Evolutionary conservation across 2,113 vertebrate species (phyloP), one percentile per base, ranked within the genome.

Genomic region (Brienomyrus longianalis): DNA sequence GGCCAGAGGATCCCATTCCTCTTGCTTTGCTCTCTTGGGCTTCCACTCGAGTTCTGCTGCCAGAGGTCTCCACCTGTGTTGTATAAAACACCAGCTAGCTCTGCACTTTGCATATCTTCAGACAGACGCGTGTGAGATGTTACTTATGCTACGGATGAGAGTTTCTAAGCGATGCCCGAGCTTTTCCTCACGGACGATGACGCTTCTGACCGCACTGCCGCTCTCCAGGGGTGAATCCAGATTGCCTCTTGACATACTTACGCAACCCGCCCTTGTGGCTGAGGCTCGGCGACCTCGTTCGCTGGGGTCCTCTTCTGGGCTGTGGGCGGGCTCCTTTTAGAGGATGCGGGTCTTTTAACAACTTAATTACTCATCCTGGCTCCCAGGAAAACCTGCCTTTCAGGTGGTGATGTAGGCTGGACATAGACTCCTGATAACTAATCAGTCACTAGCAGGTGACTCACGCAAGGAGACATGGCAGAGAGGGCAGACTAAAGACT

Each of bases 381-480:
- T 51, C 51, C 88, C 54, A 83, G 90, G 83, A 88, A 88, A 88
- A 92, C 90, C 48, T 39, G 86, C 83, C 89, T 88, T 84, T 83
- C 45, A 90, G 90, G 90, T 86, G 62, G 43, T 56, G 10, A 43
- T 90, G 91, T 87, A 45, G 62, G 51, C 39, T 45, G 62, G 43
- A 88, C 88, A 85, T 84, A 45, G 62, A 43, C 88, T 88, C 23
- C 86, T 3, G 27, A 91, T 74, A 74, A 86, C 87, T 89, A 93
- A 93, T 92, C 90, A 83, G 91, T 92, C 91, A 91, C 90, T 91
- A 91, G 88, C 91, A 93, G 90, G 88, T 92, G 89, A 92, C 92
- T 91, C 90, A 86, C 88, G 88, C 90, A 91, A 92, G 90, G 90
- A 92, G 88, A 90, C 66, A 84, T 89, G 80, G 87, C 13, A 48